Evolutionary conservation across 2,797 vertebrate genomes (phyloP).

Genomic region (Schizothorax lantsangensis): DNA sequence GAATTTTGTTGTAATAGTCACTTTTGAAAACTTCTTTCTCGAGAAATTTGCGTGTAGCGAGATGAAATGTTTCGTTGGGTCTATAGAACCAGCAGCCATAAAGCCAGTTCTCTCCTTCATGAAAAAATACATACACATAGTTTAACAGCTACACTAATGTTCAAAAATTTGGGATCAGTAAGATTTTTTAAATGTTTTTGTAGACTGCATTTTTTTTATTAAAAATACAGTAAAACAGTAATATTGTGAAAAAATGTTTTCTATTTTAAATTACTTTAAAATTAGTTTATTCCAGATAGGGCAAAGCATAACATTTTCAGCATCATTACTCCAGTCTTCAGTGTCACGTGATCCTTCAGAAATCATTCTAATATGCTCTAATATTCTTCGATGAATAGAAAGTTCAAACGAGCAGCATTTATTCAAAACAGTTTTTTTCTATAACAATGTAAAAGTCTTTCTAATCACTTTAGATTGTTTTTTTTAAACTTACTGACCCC

Average conservation of each 20-base stretch:
- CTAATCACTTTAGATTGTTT: too few relatives aligned
- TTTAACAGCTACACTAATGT: not conserved
- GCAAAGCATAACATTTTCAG: not conserved
- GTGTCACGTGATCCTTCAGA: not conserved
- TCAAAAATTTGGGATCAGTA: not conserved
- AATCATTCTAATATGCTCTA: not conserved
- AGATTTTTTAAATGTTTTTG: not conserved
- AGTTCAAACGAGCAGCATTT: not conserved
- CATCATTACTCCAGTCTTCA: not conserved
- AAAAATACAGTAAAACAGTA: not conserved
- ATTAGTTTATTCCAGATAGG: not conserved
- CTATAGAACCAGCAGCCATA: slow-evolving; percentile 99
- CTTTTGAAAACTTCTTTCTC: slow-evolving; percentile 99
- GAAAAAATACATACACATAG: not conserved
- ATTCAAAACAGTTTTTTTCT: not conserved
- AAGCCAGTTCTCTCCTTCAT: slow-evolving; percentile 94
- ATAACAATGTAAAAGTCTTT: not conserved
- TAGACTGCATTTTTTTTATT: not conserved
- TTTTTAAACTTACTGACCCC: too few relatives aligned
- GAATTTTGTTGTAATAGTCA: slow-evolving; percentile 98
- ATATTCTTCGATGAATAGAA: not conserved
- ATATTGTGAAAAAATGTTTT: not conserved
- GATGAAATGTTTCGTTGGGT: slow-evolving; percentile 97
- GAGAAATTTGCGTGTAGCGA: slow-evolving; percentile 96
- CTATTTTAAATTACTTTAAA: not conserved